These are phyloP conservation scores for Drosophila bunnanda DNA, from an alignment of 2,888 invertebrate genomes.

Conservation along the genomic window DNA sequence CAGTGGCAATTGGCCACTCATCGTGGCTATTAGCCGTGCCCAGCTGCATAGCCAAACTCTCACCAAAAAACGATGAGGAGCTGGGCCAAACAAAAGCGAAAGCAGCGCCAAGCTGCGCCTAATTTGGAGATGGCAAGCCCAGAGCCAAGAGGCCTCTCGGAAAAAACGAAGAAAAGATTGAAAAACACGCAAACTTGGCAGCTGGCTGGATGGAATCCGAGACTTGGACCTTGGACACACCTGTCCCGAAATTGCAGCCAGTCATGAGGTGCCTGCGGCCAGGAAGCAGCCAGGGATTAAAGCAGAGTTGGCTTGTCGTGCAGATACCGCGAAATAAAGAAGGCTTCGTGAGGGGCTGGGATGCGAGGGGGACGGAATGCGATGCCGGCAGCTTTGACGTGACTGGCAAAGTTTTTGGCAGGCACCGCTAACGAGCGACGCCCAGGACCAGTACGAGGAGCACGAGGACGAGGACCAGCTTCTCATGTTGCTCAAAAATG, in stretches of 20 bases:
- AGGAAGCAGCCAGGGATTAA: constrained; percentile 60
- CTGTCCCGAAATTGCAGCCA: constrained; percentile 70
- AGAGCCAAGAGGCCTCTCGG: constrained; percentile 12
- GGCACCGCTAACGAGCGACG: constrained; percentile 73
- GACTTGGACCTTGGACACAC: constrained; percentile 70
- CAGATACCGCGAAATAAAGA: constrained; percentile 32
- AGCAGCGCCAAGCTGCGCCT: constrained; percentile 46
- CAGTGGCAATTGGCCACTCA: constrained; percentile 33
- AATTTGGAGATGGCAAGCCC: constrained; percentile 47
- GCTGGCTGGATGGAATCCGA: constrained; percentile 60
- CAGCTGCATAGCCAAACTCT: constrained; percentile 23
- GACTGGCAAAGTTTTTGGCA: constrained; percentile 79
- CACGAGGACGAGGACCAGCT: constrained; percentile 18
- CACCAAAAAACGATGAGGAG: constrained; percentile 11
- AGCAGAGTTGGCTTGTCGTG: constrained; percentile 58
- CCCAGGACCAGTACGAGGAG: constrained; percentile 2
- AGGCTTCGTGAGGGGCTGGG: not conserved
- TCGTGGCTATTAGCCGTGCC: constrained; percentile 36
- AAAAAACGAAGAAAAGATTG: constrained; percentile 46
- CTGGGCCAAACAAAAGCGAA: constrained; percentile 24
- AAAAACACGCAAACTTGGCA: constrained; percentile 76
- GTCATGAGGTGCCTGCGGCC: constrained; percentile 63
- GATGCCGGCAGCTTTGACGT: constrained; percentile 74
- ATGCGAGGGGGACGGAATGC: constrained; percentile 23
- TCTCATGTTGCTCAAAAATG: constrained; percentile 73